Percentiles rank a stretch among this genome's conserved stretches.
Conservation (phyloP, 2,113 vertebrate genomes). For the Bubo scandiacus region DNA sequence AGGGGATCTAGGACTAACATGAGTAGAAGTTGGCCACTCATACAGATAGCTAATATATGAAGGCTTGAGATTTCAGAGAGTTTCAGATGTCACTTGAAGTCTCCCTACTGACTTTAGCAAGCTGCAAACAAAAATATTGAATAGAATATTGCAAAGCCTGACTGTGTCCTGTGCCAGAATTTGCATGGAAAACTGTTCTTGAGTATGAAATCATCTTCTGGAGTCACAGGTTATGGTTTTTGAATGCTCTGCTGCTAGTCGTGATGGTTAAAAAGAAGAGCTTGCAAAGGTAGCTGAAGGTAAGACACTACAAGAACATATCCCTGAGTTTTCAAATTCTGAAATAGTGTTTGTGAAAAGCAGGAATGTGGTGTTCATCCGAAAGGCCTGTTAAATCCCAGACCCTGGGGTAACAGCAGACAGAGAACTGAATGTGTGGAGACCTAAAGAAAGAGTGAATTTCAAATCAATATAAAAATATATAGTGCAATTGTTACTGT, state of each 20-base stretch:
- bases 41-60: accelerated
- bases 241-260: neutral
- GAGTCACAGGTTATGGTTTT: neutral
- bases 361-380: neutral
- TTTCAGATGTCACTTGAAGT: neutral
- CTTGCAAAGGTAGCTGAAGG: neutral
- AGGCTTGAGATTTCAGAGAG: neutral
- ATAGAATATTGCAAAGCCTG: neutral
- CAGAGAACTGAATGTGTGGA: neutral
- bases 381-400: neutral
- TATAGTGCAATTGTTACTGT: neutral
- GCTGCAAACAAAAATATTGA: neutral
- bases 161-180: neutral
- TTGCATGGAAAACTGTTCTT: neutral
- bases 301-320: neutral
- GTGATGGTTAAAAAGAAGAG: neutral
- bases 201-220: neutral
- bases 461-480: slow-evolving; percentile 41
- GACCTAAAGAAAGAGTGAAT: neutral
- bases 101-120: neutral
- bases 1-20: neutral
- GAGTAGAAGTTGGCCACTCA: neutral
- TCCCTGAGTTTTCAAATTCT: neutral
- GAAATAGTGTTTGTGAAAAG: neutral
- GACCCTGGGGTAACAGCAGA: neutral